Percentiles rank a stretch among this genome's conserved stretches.
These are phyloP conservation scores for Pampusana beccarii DNA, from an alignment of 2,113 vertebrate species.

Conservation along the genomic window DNA sequence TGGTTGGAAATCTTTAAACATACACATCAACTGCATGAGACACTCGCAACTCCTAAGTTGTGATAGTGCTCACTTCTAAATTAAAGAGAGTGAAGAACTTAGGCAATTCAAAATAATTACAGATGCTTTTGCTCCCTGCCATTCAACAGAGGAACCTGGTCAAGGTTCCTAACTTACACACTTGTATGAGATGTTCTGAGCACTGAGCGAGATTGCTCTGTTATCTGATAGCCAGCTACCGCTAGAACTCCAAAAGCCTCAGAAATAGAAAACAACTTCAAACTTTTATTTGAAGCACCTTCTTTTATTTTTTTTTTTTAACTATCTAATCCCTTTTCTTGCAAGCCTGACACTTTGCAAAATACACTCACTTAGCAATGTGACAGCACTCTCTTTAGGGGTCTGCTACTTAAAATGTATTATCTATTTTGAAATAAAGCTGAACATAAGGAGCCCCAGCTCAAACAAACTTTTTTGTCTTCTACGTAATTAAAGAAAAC, in stretches of 20 bases:
- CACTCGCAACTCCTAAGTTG: accelerated
- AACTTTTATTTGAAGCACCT: not conserved
- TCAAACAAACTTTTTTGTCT: not conserved
- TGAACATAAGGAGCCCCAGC: not conserved
- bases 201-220: not conserved
- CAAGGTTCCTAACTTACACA: not conserved
- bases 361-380: not conserved
- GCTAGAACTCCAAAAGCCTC: not conserved
- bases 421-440: not conserved
- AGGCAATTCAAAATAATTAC: not conserved
- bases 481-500: not conserved
- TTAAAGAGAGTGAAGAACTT: not conserved
- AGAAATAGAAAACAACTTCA: not conserved
- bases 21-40: not conserved
- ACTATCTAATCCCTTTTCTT: not conserved
- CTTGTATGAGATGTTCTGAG: not conserved
- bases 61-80: not conserved
- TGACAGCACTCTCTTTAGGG: not conserved
- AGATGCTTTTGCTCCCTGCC: not conserved
- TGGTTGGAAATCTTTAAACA: not conserved
- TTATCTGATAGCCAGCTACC: not conserved
- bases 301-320: not conserved
- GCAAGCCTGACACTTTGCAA: not conserved
- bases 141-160: not conserved
- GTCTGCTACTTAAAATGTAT: not conserved